phyloP scores from a whole-genome alignment of 2,888 invertebrate species.

The Cataglyphis cursor region DNA sequence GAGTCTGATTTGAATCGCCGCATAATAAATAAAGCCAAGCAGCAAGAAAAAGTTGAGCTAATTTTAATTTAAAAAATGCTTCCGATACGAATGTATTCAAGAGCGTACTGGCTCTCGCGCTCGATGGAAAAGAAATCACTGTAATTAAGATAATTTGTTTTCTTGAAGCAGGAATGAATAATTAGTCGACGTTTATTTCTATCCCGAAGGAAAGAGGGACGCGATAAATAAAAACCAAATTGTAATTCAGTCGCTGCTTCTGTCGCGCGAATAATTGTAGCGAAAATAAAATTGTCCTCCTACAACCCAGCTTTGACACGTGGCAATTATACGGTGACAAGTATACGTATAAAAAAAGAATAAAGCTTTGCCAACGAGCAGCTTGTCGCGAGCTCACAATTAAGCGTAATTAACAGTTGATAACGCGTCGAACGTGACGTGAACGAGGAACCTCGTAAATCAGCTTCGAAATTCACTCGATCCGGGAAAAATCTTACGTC shows the following conservation, averaged over 20 bases:
- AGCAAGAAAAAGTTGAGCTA: conserved; percentile 16
- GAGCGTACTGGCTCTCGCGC: conserved; percentile 3
- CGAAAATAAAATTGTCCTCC: not conserved
- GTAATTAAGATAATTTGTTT: conserved; percentile 52
- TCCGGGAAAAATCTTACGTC: conserved; percentile 72
- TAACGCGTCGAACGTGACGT: conserved; percentile 58
- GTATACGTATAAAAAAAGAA: not conserved
- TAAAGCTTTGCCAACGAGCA: not conserved
- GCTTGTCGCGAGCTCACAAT: conserved; percentile 23
- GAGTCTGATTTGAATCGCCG: not conserved
- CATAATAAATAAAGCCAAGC: conserved; percentile 25
- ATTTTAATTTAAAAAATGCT: conserved; percentile 52
- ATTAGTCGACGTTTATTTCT: conserved; percentile 34
- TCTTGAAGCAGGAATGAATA: conserved; percentile 35
- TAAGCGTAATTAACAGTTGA: conserved; percentile 58
- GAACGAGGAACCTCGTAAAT: conserved; percentile 68
- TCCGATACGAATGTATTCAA: conserved; percentile 35
- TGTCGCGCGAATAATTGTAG: conserved; percentile 9
- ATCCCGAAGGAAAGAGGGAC: not conserved
- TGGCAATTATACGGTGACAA: not conserved
- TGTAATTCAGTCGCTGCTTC: not conserved
- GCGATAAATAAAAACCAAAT: conserved; percentile 27
- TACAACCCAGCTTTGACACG: not conserved
- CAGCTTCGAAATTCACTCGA: conserved; percentile 63
- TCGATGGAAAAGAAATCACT: conserved; percentile 26